Percentiles rank a stretch among this genome's conserved stretches.
These are phyloP conservation scores for Odontothrips loti DNA, from an alignment of 2,888 invertebrate genomes.

Conservation along the genomic window DNA sequence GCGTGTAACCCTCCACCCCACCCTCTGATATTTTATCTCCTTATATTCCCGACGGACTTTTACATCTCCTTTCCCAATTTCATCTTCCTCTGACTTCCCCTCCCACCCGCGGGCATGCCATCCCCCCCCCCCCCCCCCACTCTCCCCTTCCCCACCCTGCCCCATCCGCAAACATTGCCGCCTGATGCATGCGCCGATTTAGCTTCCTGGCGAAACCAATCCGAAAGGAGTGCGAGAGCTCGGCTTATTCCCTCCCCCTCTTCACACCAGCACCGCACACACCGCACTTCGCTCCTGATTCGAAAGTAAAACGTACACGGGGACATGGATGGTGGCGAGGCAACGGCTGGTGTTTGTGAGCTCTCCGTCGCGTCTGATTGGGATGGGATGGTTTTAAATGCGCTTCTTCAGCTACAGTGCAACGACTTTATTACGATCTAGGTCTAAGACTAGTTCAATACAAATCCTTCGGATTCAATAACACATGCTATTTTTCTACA, in stretches of 20 bases:
- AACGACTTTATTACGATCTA: neutral
- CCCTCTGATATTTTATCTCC: neutral
- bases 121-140: neutral
- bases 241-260: neutral
- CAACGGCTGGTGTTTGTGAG: too few species aligned
- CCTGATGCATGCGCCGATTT: conserved; percentile 18
- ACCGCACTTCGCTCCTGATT: neutral
- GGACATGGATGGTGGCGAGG: too few species aligned
- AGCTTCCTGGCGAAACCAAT: conserved; percentile 13
- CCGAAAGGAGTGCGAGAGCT: neutral
- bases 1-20: neutral
- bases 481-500: neutral
- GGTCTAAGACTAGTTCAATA: neutral
- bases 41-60: neutral
- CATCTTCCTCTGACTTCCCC: neutral
- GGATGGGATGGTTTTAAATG: too few species aligned
- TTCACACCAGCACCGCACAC: neutral
- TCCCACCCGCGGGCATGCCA: neutral
- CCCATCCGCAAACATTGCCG: neutral
- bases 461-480: neutral
- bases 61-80: neutral
- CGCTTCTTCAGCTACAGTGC: neutral
- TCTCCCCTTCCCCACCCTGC: neutral
- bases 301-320: neutral
- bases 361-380: too few species aligned